These are phyloP conservation scores for Caiman crocodilus DNA, from an alignment of 2,797 vertebrate genomes.

Conservation along the genomic window DNA sequence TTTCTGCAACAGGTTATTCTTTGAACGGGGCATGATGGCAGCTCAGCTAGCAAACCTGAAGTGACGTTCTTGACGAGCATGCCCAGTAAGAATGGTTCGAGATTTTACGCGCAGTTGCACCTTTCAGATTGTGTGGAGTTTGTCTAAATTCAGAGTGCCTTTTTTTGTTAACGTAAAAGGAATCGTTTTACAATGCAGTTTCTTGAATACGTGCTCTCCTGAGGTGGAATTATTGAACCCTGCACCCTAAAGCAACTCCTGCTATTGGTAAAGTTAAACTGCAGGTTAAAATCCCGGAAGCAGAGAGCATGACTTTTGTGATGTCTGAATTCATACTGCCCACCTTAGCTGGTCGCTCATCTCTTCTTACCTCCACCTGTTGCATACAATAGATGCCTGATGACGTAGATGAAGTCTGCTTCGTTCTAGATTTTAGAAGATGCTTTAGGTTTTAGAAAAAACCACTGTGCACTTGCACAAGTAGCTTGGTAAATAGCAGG, in stretches of 20 bases:
- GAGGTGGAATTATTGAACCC: neutral
- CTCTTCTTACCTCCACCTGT: neutral
- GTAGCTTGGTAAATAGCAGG: neutral
- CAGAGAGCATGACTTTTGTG: fast-evolving
- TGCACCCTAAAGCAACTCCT: neutral
- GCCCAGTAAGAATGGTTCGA: slow-evolving; percentile 48
- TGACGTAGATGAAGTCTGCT: neutral
- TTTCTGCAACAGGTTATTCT: neutral
- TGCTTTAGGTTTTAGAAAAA: neutral
- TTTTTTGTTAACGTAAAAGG: neutral
- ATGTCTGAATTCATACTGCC: slow-evolving; percentile 46
- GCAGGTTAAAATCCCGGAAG: fast-evolving
- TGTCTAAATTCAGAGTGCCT: slow-evolving; percentile 61
- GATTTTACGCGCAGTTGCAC: neutral
- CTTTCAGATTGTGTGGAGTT: slow-evolving; percentile 4
- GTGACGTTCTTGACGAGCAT: neutral
- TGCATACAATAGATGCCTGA: neutral
- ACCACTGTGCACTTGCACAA: neutral
- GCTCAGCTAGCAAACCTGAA: neutral
- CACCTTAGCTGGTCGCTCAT: neutral
- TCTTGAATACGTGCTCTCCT: neutral
- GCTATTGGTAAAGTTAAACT: fast-evolving
- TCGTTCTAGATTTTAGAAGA: neutral
- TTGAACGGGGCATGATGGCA: neutral
- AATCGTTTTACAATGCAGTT: neutral